A percentile compares a stretch with the other conserved stretches of the same genome.
Evolutionary conservation across 1,140 invertebrate genomes (phyloP).

Genomic region (Sinonovacula constricta): DNA sequence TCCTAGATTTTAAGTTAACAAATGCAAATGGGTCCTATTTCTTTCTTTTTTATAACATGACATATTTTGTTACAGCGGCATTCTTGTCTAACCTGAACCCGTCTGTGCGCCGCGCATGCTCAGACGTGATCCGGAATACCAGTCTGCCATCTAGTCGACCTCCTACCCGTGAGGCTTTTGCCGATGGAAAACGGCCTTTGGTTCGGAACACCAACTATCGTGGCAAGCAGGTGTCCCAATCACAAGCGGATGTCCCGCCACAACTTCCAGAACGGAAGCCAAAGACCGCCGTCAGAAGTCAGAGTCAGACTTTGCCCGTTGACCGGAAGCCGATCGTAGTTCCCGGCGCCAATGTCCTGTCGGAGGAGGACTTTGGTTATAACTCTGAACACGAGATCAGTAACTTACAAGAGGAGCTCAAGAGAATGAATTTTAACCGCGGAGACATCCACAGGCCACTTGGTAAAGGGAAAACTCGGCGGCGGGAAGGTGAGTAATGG

Average conservation of each 20-base stretch:
- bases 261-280: not conserved
- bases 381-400: slow-evolving; percentile 35
- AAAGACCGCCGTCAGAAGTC: not conserved
- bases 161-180: slow-evolving; percentile 22
- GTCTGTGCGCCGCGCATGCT: slow-evolving; percentile 42
- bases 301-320: not conserved
- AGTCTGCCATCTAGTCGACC: slow-evolving; percentile 1
- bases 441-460: not conserved
- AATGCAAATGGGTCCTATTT: no score
- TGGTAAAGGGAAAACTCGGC: not conserved
- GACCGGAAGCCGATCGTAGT: slow-evolving; percentile 21
- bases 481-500: not conserved
- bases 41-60: no score
- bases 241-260: not conserved
- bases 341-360: slow-evolving; percentile 23
- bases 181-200: slow-evolving; percentile 3
- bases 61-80: slow-evolving; percentile 30
- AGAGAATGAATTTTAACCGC: slow-evolving; percentile 35
- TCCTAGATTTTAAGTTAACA: no score
- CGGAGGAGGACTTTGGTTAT: slow-evolving; percentile 43
- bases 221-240: slow-evolving; percentile 10
- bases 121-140: slow-evolving; percentile 39
- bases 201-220: slow-evolving; percentile 45
- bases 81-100: slow-evolving; percentile 42
- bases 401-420: slow-evolving; percentile 42